Conservation (phyloP, 2,113 vertebrate genomes). For the Picathartes gymnocephalus region DNA sequence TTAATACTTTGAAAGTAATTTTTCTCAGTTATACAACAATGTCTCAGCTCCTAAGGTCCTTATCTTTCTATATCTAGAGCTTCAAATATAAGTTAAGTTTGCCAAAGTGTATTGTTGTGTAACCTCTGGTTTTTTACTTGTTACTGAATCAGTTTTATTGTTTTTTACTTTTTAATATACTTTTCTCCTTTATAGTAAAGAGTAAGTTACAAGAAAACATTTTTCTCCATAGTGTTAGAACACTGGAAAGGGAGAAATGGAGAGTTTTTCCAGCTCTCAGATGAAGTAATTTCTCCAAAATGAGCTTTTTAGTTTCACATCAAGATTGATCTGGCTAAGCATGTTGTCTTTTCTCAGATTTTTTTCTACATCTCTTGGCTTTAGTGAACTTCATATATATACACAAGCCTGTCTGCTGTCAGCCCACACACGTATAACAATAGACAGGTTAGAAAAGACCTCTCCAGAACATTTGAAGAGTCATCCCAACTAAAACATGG, state of each 20-base stretch:
- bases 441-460: not conserved
- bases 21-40: not conserved
- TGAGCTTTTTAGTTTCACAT: not conserved
- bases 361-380: not conserved
- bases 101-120: not conserved
- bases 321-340: not conserved
- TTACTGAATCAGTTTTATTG: not conserved
- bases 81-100: not conserved
- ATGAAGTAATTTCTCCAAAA: not conserved
- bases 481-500: not conserved
- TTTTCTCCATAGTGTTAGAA: not conserved
- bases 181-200: not conserved
- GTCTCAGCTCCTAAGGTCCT: not conserved
- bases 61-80: not conserved
- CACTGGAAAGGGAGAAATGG: not conserved
- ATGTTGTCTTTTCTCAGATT: not conserved
- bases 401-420: not conserved
- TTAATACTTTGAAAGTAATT: constrained; percentile 8
- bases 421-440: not conserved
- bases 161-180: not conserved
- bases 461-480: not conserved
- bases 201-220: not conserved
- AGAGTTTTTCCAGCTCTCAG: not conserved
- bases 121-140: not conserved
- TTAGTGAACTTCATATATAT: not conserved